Evolutionary conservation across 2,113 vertebrate species (phyloP), one percentile per base, ranked within the genome.

Genomic region (Urocynchramus pylzowi): DNA sequence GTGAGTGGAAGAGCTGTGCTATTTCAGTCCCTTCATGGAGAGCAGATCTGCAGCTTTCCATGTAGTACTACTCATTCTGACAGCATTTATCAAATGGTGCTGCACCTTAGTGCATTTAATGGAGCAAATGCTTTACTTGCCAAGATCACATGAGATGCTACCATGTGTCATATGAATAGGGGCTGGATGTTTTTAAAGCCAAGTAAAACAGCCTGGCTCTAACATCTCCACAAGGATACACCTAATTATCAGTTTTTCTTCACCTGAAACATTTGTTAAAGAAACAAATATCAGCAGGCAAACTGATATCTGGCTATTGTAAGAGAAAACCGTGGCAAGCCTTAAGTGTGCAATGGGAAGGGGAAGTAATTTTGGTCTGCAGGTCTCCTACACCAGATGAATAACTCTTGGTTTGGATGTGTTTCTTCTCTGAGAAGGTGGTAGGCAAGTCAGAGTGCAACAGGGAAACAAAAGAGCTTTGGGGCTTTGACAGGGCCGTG

Each of bases 1-100:
- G 99, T 99, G 97, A 98, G 99, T 93, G 94, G 54, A 93, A 93
- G 65, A 69, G 54, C 45, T 65, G 59, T 57, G 52, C 60, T 50
- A 20, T 82, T 88, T 75, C 45, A 79, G 44, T 91, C 39, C n/a
- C 70, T 69, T 75, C 49, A 17, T 8, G 33, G 50, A 57, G 77
- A 74, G 82, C 57, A 68, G 52, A 54, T 80, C 88, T 90, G 68
- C 61, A 79, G 57, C 54, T 90, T 81, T 70, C 33, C 23, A 4
- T 16, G 11, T 59, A 59, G 76, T 53, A 16, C 57, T 87, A 4
- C 47, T 95, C 19, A 0, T 86, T 64, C 83, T 87, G 79, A 78
- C 76, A 92, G 76, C 28, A 11, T 44, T 44, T 89, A 21, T 1
- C 31, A 89, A 90, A 56, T 3, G 14, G 9, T 56, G 31, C 83